Percentiles rank a stretch among this genome's conserved stretches.
Evolutionary conservation across 2,888 invertebrate species (phyloP).

Genomic region (Phlogophora meticulosa): DNA sequence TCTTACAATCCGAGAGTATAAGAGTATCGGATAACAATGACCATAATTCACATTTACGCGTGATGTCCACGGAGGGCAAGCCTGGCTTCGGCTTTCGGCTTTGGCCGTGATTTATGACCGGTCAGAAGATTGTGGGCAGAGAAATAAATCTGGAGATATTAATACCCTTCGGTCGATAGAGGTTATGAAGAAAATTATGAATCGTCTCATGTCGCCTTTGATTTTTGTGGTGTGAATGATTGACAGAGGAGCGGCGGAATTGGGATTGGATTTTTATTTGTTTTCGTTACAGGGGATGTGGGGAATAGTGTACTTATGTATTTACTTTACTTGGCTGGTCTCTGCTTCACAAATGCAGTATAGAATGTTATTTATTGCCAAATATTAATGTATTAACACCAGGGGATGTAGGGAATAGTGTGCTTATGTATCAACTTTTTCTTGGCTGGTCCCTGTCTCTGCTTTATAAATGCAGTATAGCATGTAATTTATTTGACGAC

Average conservation of each 20-base stretch:
- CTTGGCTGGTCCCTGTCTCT: not conserved
- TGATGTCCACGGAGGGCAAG: conserved; percentile 72
- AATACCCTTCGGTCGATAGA: conserved; percentile 70
- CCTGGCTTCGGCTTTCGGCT: conserved; percentile 60
- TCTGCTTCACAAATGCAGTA: not conserved
- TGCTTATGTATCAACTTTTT: not conserved
- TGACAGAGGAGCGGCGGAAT: conserved; percentile 34
- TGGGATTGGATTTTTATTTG: conserved; percentile 29
- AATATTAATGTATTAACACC: too few relatives aligned
- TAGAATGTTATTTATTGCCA: too few relatives aligned
- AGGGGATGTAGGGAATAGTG: too few relatives aligned
- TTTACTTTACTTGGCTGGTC: not conserved
- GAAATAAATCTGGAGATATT: conserved; percentile 82
- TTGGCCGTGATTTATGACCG: conserved; percentile 78
- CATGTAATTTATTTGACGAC: too few relatives aligned
- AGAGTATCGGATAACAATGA: conserved; percentile 82
- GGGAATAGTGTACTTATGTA: not conserved
- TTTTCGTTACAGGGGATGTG: conserved; percentile 5
- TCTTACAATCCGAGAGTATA: conserved; percentile 60
- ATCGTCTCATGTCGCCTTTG: conserved; percentile 42
- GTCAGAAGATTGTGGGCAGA: conserved; percentile 78
- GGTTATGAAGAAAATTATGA: conserved; percentile 65
- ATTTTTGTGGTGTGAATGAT: conserved; percentile 50
- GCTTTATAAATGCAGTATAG: not conserved
- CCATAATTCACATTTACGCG: conserved; percentile 81